Evolutionary conservation across 1,140 invertebrate genomes (phyloP), one percentile per base, ranked within the genome.

Genomic region (Euglossa dilemma): DNA sequence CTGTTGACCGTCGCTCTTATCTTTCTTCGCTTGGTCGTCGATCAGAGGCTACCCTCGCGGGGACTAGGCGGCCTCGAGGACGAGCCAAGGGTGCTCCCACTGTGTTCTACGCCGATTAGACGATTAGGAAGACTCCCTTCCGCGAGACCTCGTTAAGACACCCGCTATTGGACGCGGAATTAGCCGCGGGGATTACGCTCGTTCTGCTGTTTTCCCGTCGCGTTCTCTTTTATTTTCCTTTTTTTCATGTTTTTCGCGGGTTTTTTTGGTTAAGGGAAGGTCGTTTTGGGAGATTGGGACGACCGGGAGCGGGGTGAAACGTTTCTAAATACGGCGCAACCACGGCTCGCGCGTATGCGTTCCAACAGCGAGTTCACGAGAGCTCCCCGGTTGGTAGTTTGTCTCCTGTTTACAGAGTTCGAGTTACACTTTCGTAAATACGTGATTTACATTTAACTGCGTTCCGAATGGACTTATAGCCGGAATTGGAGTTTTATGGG

Each of bases 101-200:
- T 20, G 54, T 74, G 80, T 64, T 83, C 72, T 56, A 66, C 75
- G 71, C 43, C 71, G 88, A 88, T 89, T 89, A 89, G 88, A 76
- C 81, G 87, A 89, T 89, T 80, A 86, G 64, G 74, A 72, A 4
- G 74, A 70, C 25, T 61, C 70, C 70, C 73, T 78, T 52, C n/a
- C 47, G 54, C 64, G 67, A 69, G 89, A 87, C 69, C 74, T 77
- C 66, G 66, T 84, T 84, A 81, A 86, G 66, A 76, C 61, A 23
- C 64, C 50, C 63, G 71, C 23, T 72, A 59, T 88, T 75, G 83
- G 76, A 73, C 36, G 64, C 59, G 61, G 84, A 85, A 89, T 87
- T 87, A 87, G 75, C 57, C 57, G 59, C 76, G 64, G 63, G 72
- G 64, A 86, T 89, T 78, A 71, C 61, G 74, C 11, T 9, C 63